Percentiles rank a stretch among this genome's conserved stretches.
These are phyloP conservation scores for Gracilinanus agilis DNA, from an alignment of 2,113 vertebrate species.

Conservation along the genomic window DNA sequence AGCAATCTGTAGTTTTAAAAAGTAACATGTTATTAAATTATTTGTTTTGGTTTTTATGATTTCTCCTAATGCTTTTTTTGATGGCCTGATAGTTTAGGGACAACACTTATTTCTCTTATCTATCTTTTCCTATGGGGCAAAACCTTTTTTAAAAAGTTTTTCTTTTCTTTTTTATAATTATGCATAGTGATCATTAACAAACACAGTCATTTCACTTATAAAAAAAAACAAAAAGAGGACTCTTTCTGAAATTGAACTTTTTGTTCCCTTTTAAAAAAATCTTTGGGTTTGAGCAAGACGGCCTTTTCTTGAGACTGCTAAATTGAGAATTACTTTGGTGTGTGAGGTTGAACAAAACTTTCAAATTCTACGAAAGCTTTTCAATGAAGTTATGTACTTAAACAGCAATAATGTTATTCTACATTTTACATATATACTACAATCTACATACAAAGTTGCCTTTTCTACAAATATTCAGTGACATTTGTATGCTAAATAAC, in stretches of 20 bases:
- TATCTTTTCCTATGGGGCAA: too few relatives aligned
- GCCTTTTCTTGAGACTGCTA: not conserved
- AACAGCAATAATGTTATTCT: not conserved
- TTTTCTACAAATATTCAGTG: not conserved
- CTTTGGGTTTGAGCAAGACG: too few relatives aligned
- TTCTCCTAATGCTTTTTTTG: not conserved
- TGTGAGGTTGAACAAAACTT: constrained; percentile 5
- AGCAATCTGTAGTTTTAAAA: not conserved
- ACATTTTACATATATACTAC: not conserved
- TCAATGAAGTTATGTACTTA: not conserved
- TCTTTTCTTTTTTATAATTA: not conserved
- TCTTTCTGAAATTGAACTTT: not conserved
- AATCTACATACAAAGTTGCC: not conserved
- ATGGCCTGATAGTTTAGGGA: not conserved
- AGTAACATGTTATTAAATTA: not conserved
- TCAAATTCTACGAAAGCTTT: not conserved
- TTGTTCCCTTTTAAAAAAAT: not conserved
- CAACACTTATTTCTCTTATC: not conserved
- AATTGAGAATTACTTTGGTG: not conserved
- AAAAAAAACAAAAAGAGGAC: not conserved
- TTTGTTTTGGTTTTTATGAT: not conserved
- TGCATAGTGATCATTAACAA: not conserved
- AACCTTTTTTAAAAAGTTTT: not conserved
- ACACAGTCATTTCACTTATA: not conserved
- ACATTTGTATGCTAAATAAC: not conserved